phyloP scores from a whole-genome alignment of 2,797 vertebrate species.

The Falco rusticolus region DNA sequence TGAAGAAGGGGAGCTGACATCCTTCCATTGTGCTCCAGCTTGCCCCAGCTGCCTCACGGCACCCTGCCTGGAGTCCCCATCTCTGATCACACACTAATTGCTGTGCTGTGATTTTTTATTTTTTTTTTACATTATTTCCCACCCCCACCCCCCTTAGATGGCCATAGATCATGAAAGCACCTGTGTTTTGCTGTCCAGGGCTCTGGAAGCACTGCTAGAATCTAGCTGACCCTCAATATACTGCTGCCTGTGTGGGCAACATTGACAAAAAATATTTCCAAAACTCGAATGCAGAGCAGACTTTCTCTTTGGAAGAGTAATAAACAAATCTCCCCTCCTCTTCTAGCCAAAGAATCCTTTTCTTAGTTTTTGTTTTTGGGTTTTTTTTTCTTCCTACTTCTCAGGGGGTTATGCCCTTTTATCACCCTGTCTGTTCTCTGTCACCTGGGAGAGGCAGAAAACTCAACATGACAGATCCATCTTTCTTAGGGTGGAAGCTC shows the following conservation, averaged over 20 bases:
- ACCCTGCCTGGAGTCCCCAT: neutral
- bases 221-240: neutral
- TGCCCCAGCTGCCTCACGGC: neutral
- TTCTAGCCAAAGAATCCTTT: neutral
- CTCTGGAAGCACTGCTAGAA: neutral
- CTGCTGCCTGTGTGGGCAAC: neutral
- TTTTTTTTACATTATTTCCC: neutral
- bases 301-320: neutral
- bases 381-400: neutral
- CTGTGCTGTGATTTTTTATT: neutral
- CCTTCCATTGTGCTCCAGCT: neutral
- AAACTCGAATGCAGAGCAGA: neutral
- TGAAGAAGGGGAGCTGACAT: neutral
- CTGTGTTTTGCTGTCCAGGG: neutral
- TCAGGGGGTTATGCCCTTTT: neutral
- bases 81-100: neutral
- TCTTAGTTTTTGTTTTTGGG: neutral
- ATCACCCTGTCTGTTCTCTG: neutral
- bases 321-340: neutral
- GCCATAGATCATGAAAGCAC: neutral
- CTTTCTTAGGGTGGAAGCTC: neutral
- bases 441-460: neutral
- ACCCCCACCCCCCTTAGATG: neutral
- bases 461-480: neutral
- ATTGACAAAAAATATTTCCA: slow-evolving; percentile 13